Conservation (phyloP, 2,888 invertebrate genomes). For the Rhorus exstirpatorius region DNA sequence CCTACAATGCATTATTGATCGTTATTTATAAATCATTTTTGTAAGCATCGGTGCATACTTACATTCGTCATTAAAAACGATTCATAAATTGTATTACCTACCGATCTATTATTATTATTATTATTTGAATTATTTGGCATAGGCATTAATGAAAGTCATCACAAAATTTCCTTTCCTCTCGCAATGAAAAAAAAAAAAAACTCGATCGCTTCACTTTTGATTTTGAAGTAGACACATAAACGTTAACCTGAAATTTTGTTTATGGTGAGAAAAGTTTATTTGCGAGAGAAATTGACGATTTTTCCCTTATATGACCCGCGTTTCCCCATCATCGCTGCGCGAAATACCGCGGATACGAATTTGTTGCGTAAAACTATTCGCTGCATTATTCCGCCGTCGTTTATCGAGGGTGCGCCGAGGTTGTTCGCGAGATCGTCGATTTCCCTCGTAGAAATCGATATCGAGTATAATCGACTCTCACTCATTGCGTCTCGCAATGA, state of each 20-base stretch:
- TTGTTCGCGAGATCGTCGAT: conserved; percentile 62
- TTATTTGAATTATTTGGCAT: no score
- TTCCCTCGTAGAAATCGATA: conserved; percentile 67
- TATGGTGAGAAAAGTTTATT: background rate
- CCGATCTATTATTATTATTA: no score
- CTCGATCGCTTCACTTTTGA: background rate
- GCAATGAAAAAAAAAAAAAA: no score
- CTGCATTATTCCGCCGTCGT: conserved; percentile 69
- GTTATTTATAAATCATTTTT: no score
- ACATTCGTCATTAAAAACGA: no score
- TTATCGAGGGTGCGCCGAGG: conserved; percentile 41
- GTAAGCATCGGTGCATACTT: no score
- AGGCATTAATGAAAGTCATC: no score
- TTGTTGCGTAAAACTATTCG: conserved; percentile 64
- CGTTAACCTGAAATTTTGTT: background rate
- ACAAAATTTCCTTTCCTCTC: no score
- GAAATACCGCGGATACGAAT: conserved; percentile 2
- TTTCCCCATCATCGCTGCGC: conserved; percentile 1
- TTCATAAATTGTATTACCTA: no score
- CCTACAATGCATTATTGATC: no score
- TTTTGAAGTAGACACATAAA: background rate
- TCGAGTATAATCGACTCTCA: conserved; percentile 63
- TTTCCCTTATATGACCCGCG: background rate
- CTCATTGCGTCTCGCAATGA: conserved; percentile 40
- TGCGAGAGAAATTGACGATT: background rate